These are phyloP conservation scores for Stomatorhinus walkeri DNA, from an alignment of 2,797 vertebrate genomes.

Conservation along the genomic window DNA sequence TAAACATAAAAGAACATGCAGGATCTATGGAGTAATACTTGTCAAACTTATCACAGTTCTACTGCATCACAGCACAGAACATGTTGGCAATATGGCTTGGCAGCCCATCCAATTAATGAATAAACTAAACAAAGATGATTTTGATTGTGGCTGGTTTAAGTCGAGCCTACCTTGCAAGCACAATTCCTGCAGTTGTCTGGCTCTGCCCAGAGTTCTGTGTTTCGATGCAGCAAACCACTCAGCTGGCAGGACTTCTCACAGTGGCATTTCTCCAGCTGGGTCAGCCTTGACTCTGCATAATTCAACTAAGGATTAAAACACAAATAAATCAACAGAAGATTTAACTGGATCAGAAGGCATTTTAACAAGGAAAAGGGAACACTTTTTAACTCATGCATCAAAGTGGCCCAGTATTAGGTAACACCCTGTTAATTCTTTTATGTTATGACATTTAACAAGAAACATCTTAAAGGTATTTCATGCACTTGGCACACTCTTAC, in stretches of 20 bases:
- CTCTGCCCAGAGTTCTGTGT: constrained; percentile 70
- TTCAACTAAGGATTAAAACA: constrained; percentile 55
- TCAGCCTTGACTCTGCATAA: constrained; percentile 72
- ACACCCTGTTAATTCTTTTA: neutral
- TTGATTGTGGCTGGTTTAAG: neutral
- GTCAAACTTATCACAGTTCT: neutral
- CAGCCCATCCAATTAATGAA: neutral
- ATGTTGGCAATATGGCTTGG: neutral
- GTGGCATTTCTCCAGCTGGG: constrained; percentile 69
- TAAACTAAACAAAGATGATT: neutral
- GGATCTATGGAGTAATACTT: neutral
- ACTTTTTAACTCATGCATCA: neutral
- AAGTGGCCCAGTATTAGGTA: neutral
- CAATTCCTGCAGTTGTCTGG: constrained; percentile 72
- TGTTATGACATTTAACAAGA: constrained; percentile 2
- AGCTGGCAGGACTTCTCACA: constrained; percentile 75
- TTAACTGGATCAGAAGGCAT: neutral
- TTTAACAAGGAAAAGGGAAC: neutral
- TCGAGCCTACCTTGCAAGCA: constrained; percentile 63
- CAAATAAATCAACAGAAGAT: neutral
- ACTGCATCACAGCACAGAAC: neutral
- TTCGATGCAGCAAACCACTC: constrained; percentile 63
- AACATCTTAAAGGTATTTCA: constrained; percentile 7
- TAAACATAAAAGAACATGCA: neutral
- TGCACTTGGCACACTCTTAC: constrained; percentile 10